Conservation (phyloP, 2,113 vertebrate species). For the Eurypyga helias region DNA sequence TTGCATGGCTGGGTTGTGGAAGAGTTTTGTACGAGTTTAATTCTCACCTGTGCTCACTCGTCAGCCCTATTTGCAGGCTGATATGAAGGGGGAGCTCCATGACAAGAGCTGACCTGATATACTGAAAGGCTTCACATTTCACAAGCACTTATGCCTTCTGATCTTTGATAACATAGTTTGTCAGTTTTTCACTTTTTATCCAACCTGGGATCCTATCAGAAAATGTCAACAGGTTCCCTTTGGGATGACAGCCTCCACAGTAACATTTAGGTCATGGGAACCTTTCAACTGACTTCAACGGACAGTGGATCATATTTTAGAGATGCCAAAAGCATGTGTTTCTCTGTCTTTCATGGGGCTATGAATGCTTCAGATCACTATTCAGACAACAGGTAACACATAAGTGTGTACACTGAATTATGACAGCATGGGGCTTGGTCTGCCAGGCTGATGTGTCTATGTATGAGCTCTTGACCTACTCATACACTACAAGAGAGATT, state of each 20-base stretch:
- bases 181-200: constrained; percentile 16
- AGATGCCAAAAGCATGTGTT: not conserved
- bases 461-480: not conserved
- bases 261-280: constrained; percentile 27
- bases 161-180: constrained; percentile 6
- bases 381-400: not conserved
- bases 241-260: not conserved
- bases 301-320: not conserved
- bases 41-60: not conserved
- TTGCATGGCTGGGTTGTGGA: not conserved
- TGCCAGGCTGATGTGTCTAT: not conserved
- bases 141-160: not conserved
- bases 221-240: not conserved
- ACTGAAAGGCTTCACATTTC: constrained; percentile 25
- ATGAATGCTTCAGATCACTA: not conserved
- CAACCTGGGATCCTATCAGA: not conserved
- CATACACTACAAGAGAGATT: constrained; percentile 18
- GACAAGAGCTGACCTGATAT: constrained; percentile 10
- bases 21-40: not conserved
- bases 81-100: not conserved
- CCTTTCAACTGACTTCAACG: not conserved
- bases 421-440: not conserved
- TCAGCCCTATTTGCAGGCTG: constrained; percentile 14
- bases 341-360: not conserved
- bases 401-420: not conserved